Conservation (phyloP, 2,113 vertebrate genomes). For the Melanerpes aurifrons region DNA sequence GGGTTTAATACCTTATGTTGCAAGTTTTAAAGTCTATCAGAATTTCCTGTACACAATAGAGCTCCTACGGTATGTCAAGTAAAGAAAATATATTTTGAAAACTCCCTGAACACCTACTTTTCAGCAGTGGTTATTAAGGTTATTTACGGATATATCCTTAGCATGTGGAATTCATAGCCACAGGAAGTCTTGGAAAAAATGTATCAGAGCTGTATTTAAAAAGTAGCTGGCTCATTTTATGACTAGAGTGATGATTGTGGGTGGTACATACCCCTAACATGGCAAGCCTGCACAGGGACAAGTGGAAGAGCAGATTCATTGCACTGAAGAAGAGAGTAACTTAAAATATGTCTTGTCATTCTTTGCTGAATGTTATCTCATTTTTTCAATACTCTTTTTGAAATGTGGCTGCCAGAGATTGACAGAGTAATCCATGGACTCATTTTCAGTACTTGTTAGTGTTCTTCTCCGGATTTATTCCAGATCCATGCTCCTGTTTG, state of each 20-base stretch:
- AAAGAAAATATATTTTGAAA: constrained; percentile 43
- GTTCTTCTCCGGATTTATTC: background rate
- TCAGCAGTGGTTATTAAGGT: constrained; percentile 12
- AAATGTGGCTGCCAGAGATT: background rate
- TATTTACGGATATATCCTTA: constrained; percentile 36
- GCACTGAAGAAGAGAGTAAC: background rate
- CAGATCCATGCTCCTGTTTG: background rate
- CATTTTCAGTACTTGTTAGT: background rate
- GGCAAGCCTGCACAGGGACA: background rate
- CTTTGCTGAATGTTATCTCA: background rate
- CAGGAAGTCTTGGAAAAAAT: constrained; percentile 5
- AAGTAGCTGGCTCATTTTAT: constrained; percentile 39
- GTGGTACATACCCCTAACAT: background rate
- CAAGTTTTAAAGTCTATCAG: constrained; percentile 10
- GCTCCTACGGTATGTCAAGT: background rate
- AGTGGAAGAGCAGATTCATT: background rate
- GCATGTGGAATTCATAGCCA: constrained; percentile 27
- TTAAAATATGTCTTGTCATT: background rate
- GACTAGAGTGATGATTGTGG: background rate
- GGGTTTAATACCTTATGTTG: background rate
- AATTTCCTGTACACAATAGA: background rate
- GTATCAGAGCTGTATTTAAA: constrained; percentile 31
- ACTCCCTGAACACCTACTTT: constrained; percentile 16
- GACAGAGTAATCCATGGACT: background rate
- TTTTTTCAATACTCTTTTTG: background rate